A percentile compares a stretch with the other conserved stretches of the same genome.
phyloP scores from a whole-genome alignment of 2,888 invertebrate species.

The Perithous albicinctus region DNA sequence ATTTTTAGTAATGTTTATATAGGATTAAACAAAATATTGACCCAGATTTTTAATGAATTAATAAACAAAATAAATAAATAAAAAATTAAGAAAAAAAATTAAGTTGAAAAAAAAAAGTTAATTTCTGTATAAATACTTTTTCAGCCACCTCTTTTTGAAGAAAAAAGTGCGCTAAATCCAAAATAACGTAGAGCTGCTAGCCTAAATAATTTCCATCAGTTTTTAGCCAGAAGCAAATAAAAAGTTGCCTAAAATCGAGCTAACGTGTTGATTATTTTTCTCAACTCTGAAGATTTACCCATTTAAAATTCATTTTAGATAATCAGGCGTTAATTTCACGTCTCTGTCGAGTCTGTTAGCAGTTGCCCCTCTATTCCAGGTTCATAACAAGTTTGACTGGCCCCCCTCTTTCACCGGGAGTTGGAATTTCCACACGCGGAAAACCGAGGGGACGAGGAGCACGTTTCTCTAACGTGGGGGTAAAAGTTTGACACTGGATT shows the following conservation, averaged over 20 bases:
- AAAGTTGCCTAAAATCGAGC: not conserved
- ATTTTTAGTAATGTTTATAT: too few relatives aligned
- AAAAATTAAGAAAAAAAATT: too few relatives aligned
- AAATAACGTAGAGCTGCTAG: too few relatives aligned
- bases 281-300: not conserved
- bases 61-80: too few relatives aligned
- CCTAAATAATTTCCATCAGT: too few relatives aligned
- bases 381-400: conserved; percentile 1
- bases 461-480: not conserved
- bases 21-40: too few relatives aligned
- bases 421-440: not conserved
- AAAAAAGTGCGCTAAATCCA: too few relatives aligned
- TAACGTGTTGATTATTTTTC: not conserved
- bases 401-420: not conserved
- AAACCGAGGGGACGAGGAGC: not conserved
- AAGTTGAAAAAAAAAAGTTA: too few relatives aligned
- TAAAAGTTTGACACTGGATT: conserved; percentile 31
- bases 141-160: too few relatives aligned
- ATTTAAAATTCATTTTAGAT: not conserved
- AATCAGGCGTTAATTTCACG: not conserved
- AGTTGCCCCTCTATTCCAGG: not conserved
- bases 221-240: too few relatives aligned
- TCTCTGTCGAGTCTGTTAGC: not conserved
- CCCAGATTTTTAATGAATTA: too few relatives aligned
- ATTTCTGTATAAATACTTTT: too few relatives aligned